Conservation (phyloP, 2,113 vertebrate species). For the Takifugu flavidus region DNA sequence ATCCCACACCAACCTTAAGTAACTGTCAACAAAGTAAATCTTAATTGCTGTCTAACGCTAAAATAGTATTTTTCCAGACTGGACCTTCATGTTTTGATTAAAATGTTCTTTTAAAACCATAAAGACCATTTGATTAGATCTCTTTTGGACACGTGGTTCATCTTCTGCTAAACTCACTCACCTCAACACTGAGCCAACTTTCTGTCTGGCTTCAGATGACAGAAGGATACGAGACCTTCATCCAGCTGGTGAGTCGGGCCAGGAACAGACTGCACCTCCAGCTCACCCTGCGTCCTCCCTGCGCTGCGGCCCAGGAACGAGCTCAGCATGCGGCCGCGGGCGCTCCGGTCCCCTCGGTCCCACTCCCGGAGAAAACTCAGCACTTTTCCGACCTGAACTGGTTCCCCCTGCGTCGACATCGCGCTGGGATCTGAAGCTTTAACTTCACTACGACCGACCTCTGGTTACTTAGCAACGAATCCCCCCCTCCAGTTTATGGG, state of each 20-base stretch:
- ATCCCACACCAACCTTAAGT: no score
- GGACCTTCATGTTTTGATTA: no score
- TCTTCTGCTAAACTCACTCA: background rate
- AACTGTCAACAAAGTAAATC: no score
- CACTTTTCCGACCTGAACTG: slow-evolving; percentile 71
- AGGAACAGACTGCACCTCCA: slow-evolving; percentile 88
- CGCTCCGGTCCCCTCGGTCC: slow-evolving; percentile 71
- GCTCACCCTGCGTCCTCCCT: slow-evolving; percentile 77
- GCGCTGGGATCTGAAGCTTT: background rate
- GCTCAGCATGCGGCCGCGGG: slow-evolving; percentile 67
- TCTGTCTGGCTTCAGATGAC: no score
- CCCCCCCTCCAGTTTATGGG: no score
- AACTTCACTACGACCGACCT: background rate
- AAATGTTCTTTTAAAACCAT: no score
- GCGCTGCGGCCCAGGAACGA: slow-evolving; percentile 75
- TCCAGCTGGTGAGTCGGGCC: slow-evolving; percentile 78
- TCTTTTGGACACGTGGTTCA: background rate
- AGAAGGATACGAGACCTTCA: slow-evolving; percentile 81
- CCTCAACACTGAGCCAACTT: no score
- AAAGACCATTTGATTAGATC: background rate
- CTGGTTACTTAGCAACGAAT: slow-evolving; percentile 37
- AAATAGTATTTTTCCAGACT: no score
- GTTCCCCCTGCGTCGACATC: slow-evolving; percentile 74
- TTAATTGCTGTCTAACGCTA: no score
- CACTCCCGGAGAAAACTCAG: slow-evolving; percentile 79